phyloP scores from a whole-genome alignment of 2,113 vertebrate genomes.

The Sturnus vulgaris region DNA sequence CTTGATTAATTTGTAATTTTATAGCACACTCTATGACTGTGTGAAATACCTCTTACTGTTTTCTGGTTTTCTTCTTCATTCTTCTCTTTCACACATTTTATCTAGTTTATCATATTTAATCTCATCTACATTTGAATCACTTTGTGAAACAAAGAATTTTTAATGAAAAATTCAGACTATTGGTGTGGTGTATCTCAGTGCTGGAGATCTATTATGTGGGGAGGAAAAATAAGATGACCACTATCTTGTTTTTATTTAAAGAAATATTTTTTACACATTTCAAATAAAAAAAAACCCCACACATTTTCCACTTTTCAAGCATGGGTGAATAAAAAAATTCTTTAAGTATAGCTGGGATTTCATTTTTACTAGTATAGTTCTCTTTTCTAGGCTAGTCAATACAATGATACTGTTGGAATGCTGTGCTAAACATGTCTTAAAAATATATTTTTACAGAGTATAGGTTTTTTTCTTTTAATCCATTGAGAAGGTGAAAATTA shows the following conservation, averaged over 20 bases:
- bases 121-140: background rate
- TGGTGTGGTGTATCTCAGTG: background rate
- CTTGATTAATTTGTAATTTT: background rate
- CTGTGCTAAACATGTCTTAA: background rate
- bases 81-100: background rate
- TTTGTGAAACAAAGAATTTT: background rate
- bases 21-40: rapidly evolving
- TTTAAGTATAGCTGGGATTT: background rate
- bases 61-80: background rate
- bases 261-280: background rate
- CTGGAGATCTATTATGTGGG: background rate
- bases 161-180: background rate
- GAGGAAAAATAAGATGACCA: rapidly evolving
- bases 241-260: background rate
- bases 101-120: background rate
- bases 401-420: background rate
- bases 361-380: background rate
- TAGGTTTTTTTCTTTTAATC: background rate
- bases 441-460: background rate
- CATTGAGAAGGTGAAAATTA: background rate
- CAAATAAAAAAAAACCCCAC: background rate
- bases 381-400: background rate
- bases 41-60: background rate
- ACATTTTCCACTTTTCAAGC: background rate
- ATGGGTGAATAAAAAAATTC: background rate